phyloP scores from a whole-genome alignment of 37 sponge, comb jelly and placozoan genomes.

The Halichondria panicea region DNA sequence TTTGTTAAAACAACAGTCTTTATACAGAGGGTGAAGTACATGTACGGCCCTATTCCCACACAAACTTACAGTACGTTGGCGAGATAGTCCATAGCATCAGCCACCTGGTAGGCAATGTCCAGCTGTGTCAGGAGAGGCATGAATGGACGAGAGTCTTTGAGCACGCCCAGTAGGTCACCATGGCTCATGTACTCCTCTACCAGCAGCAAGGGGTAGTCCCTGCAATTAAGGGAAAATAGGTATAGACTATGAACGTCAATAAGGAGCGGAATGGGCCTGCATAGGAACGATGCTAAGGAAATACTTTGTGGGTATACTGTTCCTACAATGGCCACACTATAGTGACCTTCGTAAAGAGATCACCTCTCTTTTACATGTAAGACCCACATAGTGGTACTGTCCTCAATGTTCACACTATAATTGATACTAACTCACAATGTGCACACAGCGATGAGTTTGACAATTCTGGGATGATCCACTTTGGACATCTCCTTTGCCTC shows the following conservation, averaged over 20 bases:
- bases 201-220: slow-evolving; percentile 77
- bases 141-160: slow-evolving; percentile 69
- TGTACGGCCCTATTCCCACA: neutral
- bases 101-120: slow-evolving; percentile 67
- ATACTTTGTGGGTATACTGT: too few species aligned
- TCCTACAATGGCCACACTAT: too few species aligned
- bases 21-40: too few species aligned
- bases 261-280: neutral
- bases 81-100: slow-evolving; percentile 82
- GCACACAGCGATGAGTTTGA: slow-evolving; percentile 79
- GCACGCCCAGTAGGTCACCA: slow-evolving; percentile 76
- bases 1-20: too few species aligned
- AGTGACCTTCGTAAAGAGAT: neutral
- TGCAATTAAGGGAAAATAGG: slow-evolving; percentile 8
- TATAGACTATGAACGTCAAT: neutral
- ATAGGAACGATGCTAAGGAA: neutral
- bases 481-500: slow-evolving; percentile 88
- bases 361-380: neutral
- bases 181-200: slow-evolving; percentile 85
- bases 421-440: slow-evolving; percentile 57
- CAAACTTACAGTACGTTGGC: slow-evolving; percentile 65
- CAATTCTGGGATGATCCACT: slow-evolving; percentile 65
- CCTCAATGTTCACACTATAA: neutral
- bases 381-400: neutral
- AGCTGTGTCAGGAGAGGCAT: slow-evolving; percentile 66